phyloP scores from a whole-genome alignment of 2,113 vertebrate genomes.

The Salminus brasiliensis region DNA sequence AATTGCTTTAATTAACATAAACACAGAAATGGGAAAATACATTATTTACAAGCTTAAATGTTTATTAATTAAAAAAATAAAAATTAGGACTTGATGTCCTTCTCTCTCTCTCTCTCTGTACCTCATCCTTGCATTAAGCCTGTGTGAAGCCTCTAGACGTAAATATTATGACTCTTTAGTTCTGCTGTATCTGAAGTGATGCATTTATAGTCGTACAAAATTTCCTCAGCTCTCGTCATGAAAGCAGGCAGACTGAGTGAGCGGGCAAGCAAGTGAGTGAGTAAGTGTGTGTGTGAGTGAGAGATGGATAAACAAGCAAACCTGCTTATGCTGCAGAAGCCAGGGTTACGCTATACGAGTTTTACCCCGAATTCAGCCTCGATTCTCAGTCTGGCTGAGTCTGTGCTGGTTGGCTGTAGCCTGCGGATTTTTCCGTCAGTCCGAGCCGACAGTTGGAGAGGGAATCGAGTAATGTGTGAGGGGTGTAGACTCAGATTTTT shows the following conservation, averaged over 20 bases:
- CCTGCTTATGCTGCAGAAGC: slow-evolving; percentile 56
- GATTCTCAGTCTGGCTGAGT: no score
- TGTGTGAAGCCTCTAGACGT: slow-evolving; percentile 56
- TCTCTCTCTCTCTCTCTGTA: background rate
- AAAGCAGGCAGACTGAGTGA: no score
- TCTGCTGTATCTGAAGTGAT: slow-evolving; percentile 51
- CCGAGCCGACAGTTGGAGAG: no score
- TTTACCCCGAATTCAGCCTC: no score
- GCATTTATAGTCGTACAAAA: slow-evolving; percentile 68
- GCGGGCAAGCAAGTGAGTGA: no score
- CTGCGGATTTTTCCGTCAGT: no score
- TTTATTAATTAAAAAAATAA: no score
- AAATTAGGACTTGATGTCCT: slow-evolving; percentile 66
- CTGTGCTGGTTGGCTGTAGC: no score
- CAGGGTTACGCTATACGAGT: no score
- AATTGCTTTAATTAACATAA: slow-evolving; percentile 29
- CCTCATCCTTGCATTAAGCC: background rate
- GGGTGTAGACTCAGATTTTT: no score
- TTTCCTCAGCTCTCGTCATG: slow-evolving; percentile 76
- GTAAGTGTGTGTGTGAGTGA: slow-evolving; percentile 67
- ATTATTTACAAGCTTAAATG: no score
- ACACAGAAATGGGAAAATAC: slow-evolving; percentile 47
- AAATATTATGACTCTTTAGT: slow-evolving; percentile 75
- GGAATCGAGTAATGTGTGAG: no score
- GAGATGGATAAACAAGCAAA: slow-evolving; percentile 67